Evolutionary conservation across 2,888 invertebrate species (phyloP).

Genomic region (Ernsta delagoae): DNA sequence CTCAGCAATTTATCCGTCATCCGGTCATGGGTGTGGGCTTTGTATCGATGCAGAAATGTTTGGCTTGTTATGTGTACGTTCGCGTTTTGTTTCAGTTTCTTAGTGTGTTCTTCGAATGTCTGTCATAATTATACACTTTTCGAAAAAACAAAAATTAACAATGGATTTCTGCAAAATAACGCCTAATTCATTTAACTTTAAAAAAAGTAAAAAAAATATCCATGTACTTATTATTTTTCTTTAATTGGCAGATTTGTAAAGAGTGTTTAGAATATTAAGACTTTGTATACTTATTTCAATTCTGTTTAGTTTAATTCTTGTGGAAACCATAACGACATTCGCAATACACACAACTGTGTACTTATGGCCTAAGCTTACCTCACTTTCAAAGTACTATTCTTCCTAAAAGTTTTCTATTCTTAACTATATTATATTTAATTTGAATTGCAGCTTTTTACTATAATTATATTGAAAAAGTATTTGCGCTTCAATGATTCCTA

Average conservation of each 20-base stretch:
- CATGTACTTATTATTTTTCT: too few species aligned
- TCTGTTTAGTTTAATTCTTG: too few species aligned
- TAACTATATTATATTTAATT: not conserved
- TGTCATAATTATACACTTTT: not conserved
- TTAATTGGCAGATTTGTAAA: too few species aligned
- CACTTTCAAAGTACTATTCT: slow-evolving; percentile 23
- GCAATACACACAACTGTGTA: slow-evolving; percentile 23
- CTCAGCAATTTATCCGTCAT: not conserved
- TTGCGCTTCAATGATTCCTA: slow-evolving; percentile 32
- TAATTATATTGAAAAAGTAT: slow-evolving; percentile 12
- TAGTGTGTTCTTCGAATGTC: slow-evolving; percentile 26
- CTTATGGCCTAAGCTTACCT: slow-evolving; percentile 25
- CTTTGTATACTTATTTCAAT: too few species aligned
- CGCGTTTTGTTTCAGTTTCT: slow-evolving; percentile 9
- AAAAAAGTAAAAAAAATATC: too few species aligned
- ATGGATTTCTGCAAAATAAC: too few species aligned
- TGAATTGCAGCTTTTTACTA: slow-evolving; percentile 32
- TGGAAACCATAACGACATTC: too few species aligned
- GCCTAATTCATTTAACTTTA: too few species aligned
- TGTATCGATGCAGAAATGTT: slow-evolving; percentile 28
- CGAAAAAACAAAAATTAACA: too few species aligned
- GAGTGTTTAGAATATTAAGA: too few species aligned
- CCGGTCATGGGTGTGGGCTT: not conserved
- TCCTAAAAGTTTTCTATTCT: slow-evolving; percentile 8
- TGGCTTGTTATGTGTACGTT: slow-evolving; percentile 41